These are phyloP conservation scores for Aphis craccivora DNA, from an alignment of 1,140 invertebrate species.

Conservation along the genomic window DNA sequence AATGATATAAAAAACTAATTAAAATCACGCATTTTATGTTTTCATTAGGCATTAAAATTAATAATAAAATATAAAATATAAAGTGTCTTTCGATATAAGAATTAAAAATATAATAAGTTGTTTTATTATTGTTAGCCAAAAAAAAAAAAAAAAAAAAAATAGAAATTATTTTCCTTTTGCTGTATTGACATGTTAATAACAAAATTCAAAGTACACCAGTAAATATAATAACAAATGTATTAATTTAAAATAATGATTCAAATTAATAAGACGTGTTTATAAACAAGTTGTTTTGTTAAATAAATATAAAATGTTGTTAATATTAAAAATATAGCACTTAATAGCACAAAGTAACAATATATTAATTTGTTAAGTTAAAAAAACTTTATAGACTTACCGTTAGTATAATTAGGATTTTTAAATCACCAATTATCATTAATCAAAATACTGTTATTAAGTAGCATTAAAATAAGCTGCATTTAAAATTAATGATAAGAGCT, in stretches of 20 bases:
- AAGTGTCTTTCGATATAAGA: neutral
- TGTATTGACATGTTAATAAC: neutral
- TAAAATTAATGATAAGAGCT: neutral
- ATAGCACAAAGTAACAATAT: neutral
- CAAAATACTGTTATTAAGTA: neutral
- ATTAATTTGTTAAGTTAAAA: neutral
- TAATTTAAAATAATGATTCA: neutral
- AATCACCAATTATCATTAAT: neutral
- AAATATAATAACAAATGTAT: neutral
- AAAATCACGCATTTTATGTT: neutral
- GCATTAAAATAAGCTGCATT: conserved; percentile 23
- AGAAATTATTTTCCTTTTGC: neutral
- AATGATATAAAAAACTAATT: neutral
- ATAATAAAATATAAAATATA: neutral
- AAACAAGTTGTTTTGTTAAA: neutral
- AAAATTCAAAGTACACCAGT: neutral
- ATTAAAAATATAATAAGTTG: neutral
- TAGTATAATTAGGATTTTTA: conserved; percentile 23
- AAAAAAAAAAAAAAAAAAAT: neutral
- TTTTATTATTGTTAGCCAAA: too few relatives aligned
- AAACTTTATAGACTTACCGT: conserved; percentile 17
- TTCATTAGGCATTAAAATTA: neutral
- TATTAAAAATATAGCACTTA: neutral
- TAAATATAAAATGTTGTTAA: neutral
- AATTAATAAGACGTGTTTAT: neutral